phyloP scores from a whole-genome alignment of 2,797 vertebrate species.

The Potorous gilbertii region DNA sequence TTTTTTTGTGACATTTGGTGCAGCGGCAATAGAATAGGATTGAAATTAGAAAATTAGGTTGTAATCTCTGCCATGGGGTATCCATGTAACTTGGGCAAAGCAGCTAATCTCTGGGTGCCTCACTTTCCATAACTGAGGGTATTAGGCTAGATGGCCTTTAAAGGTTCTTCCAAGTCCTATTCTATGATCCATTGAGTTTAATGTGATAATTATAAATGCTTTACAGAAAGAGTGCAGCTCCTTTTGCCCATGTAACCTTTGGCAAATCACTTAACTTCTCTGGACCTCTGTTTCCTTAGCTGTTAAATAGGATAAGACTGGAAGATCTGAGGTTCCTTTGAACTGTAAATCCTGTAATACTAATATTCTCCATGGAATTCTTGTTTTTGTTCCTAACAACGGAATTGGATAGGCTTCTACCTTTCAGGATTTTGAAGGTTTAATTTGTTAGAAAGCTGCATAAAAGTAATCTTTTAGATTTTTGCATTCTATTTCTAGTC shows the following conservation, averaged over 20 bases:
- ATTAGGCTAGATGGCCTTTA: not conserved
- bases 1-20: not conserved
- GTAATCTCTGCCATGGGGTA: not conserved
- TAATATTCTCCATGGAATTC: not conserved
- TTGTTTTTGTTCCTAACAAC: slow-evolving; percentile 26
- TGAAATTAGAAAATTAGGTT: not conserved
- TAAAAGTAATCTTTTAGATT: slow-evolving; percentile 24
- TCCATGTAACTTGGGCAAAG: not conserved
- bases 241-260: slow-evolving; percentile 3
- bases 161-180: not conserved
- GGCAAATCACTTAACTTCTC: not conserved
- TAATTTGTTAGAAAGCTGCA: slow-evolving; percentile 11
- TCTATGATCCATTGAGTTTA: not conserved
- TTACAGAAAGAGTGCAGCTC: slow-evolving; percentile 18
- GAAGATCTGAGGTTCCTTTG: not conserved
- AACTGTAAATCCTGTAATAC: not conserved
- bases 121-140: not conserved
- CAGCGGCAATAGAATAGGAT: not conserved
- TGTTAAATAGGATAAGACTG: not conserved
- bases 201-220: slow-evolving; percentile 22
- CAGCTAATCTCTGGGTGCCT: not conserved
- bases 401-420: not conserved
- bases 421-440: not conserved
- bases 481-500: not conserved
- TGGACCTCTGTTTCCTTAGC: not conserved